Evolutionary conservation across 2,113 vertebrate genomes (phyloP), one percentile per base, ranked within the genome.

Genomic region (mouse (Mus musculus)): DNA sequence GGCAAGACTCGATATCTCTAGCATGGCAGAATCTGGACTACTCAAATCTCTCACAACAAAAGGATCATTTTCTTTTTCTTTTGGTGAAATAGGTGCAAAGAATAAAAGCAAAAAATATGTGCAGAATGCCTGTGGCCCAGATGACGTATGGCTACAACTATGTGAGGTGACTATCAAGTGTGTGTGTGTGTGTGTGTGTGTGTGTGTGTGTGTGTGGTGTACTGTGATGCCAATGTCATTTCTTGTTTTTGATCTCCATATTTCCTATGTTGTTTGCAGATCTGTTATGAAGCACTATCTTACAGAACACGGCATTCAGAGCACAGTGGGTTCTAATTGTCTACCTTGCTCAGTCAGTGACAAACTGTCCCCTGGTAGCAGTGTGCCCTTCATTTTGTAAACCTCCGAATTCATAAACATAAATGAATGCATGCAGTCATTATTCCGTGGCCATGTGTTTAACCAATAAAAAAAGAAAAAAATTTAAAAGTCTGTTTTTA

Each of bases 11-110:
- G 87, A 88, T 56, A 84, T 42, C 17, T 28, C 36, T 19, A 85
- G 46, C 17, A 80, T n/a, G 49, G 56, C 12, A 56, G 49, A 96
- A 54, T 93, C 72, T 86, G 84, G 78, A 80, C 71, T 88, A 36
- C 36, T 36, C 72, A 96, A 13, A 77, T 94, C 42, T 65, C 85
- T 72, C 75, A 84, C 71, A 96, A 97, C 80, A n/a, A 30, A 81
- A 42, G 36, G 14, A 6, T 9, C 39, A 36, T 88, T 69, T 90
- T 92, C 42, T 67, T 67, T 54, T 42, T 81, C 78, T 90, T 33
- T 92, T 42, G 39, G 36, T 82, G 76, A 85, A 78, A 93, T 3
- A 14, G 5, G 78, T 22, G 56, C 49, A 95, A 95, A 92, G 52
- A 65, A 16, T 71, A 93, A 93, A 93, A 59, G 9, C 52, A 20